Conservation (phyloP, 2,888 invertebrate species). For the Scaptomyza tumidula region DNA sequence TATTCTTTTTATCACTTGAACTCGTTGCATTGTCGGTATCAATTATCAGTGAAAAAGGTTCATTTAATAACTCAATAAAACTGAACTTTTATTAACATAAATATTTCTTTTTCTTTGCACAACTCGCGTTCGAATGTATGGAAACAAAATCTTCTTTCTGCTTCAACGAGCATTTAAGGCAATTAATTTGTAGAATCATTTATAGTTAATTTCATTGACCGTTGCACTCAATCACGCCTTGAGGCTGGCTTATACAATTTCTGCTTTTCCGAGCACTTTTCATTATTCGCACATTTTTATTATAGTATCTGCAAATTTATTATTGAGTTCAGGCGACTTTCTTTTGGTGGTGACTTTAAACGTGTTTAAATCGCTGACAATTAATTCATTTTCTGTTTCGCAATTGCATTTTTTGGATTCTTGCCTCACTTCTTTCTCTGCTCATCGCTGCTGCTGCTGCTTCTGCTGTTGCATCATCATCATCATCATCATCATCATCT, state of each 20-base stretch:
- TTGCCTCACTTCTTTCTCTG: constrained; percentile 11
- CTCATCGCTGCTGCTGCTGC: background rate
- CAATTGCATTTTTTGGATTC: background rate
- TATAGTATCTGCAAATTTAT: constrained; percentile 15
- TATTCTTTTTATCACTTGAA: background rate
- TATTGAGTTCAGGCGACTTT: constrained; percentile 21
- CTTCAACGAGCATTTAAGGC: constrained; percentile 2
- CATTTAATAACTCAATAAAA: background rate
- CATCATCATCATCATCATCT: constrained; percentile 22
- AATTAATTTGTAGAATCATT: constrained; percentile 28
- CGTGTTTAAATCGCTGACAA: constrained; percentile 48
- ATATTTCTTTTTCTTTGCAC: background rate
- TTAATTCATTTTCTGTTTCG: constrained; percentile 36
- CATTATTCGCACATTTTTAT: constrained; percentile 23
- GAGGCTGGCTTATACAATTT: constrained; percentile 21
- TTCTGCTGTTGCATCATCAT: background rate
- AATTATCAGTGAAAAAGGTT: background rate
- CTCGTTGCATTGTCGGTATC: background rate
- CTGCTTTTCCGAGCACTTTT: constrained; percentile 12
- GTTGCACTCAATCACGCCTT: constrained; percentile 19
- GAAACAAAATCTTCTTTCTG: background rate
- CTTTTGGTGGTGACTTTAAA: constrained; percentile 31
- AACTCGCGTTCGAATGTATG: background rate
- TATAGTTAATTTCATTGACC: constrained; percentile 29
- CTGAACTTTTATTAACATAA: too few relatives aligned